Evolutionary conservation across 1,140 invertebrate genomes (phyloP), one percentile per base, ranked within the genome.

Genomic region (Gryllus bimaculatus): DNA sequence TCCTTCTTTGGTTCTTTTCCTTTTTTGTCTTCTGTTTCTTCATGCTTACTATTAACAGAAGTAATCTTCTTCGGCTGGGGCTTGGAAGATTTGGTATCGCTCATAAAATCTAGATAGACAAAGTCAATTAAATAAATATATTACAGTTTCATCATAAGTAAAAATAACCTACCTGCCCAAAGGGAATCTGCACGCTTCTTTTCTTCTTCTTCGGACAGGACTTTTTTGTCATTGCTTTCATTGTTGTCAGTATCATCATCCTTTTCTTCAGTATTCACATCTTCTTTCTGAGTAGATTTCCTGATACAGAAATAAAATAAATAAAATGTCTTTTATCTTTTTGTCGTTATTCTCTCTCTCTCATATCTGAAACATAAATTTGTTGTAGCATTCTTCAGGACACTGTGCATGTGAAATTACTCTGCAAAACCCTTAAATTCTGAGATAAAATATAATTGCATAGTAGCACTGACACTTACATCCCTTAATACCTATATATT

Each of bases 121-220:
- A n/a, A 75, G 20, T 15, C 12, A 75, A n/a, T 66, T 2, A 66
- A 66, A 18, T 39, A 39, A 39, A 39, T 2, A 39, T 39, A 2
- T 39, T 39, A 39, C 26, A 39, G 26, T 39, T 39, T 5, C 26
- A 39, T 39, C 26, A 39, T 39, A 39, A 39, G 26, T 5, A 39
- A 39, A 39, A 75, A 47, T 47, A 26, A 75, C 75, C 21, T 48
- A 79, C 78, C 78, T 66, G 92, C 91, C 92, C 92, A 94, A 2
- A 94, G 84, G 81, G 90, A 89, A 83, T 93, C 92, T 79, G 91
- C 90, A 82, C 87, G 87, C 81, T 92, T 90, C 82, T 93, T 93
- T 81, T 92, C 89, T 76, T 90, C 88, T 82, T 90, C 90, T 77
- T 90, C 87, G 6, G 85, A 85, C 18, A 83, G 7, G 48, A 77